Conservation (phyloP, 2,888 invertebrate species). For the Erebia palarica region DNA sequence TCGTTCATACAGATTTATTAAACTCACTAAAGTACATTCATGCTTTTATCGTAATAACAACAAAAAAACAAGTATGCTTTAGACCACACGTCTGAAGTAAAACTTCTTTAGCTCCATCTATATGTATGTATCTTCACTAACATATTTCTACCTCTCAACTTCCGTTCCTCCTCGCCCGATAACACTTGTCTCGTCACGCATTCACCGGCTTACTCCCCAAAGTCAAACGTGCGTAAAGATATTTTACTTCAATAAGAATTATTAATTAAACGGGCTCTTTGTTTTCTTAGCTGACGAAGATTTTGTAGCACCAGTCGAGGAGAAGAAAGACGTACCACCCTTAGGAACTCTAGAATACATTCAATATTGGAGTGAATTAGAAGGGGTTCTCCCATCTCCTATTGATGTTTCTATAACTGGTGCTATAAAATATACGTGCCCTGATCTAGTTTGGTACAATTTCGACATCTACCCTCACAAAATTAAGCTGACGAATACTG, state of each 20-base stretch:
- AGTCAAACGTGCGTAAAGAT: no score
- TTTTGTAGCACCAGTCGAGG: constrained; percentile 41
- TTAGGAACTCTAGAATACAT: constrained; percentile 66
- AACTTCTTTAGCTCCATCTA: no score
- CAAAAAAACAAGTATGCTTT: no score
- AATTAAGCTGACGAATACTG: constrained; percentile 86
- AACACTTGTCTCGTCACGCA: no score
- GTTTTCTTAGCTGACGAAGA: constrained; percentile 50
- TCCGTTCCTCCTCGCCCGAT: no score
- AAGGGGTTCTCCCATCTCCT: constrained; percentile 65
- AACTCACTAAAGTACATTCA: neutral
- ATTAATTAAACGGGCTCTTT: neutral
- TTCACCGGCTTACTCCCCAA: no score
- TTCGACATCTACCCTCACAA: constrained; percentile 83
- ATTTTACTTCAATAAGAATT: no score
- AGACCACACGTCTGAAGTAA: no score
- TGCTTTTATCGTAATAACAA: neutral
- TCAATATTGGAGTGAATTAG: constrained; percentile 58
- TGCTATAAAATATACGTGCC: constrained; percentile 62
- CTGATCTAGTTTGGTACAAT: constrained; percentile 81
- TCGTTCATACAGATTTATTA: neutral
- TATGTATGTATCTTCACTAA: no score
- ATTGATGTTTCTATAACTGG: constrained; percentile 71
- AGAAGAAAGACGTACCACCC: constrained; percentile 47
- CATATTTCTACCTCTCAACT: no score